A percentile compares a stretch with the other conserved stretches of the same genome.
Evolutionary conservation across 1,140 invertebrate species (phyloP).

Genomic region (Lineus longissimus): DNA sequence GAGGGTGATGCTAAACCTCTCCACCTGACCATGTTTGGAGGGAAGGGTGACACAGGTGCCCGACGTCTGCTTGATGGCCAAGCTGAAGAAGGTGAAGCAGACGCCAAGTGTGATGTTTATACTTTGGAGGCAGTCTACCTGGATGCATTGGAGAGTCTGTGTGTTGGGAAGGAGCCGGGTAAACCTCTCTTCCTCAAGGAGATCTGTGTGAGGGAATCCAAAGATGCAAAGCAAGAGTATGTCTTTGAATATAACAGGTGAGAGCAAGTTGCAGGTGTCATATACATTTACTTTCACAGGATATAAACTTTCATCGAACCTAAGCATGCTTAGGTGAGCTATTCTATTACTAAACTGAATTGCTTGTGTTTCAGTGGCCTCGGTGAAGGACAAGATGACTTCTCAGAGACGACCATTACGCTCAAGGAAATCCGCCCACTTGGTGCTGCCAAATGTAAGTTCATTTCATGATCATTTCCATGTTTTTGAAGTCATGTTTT

Average conservation of each 20-base stretch:
- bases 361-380: too few relatives aligned
- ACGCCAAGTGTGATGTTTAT: constrained; percentile 22
- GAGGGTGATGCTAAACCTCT: background rate
- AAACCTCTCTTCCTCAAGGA: constrained; percentile 30
- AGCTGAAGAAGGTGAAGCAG: background rate
- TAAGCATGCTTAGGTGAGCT: too few relatives aligned
- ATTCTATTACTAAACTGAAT: too few relatives aligned
- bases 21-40: background rate
- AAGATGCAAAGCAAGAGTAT: constrained; percentile 21
- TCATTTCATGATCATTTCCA: too few relatives aligned
- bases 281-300: too few relatives aligned
- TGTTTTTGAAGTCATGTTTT: too few relatives aligned
- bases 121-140: constrained; percentile 31
- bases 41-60: constrained; percentile 1
- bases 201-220: constrained; percentile 26
- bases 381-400: too few relatives aligned
- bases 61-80: background rate
- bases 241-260: constrained; percentile 25
- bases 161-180: constrained; percentile 32
- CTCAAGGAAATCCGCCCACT: too few relatives aligned
- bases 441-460: too few relatives aligned
- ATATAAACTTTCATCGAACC: too few relatives aligned
- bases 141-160: constrained; percentile 29
- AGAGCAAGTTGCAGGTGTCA: background rate
- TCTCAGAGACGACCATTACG: too few relatives aligned